Evolutionary conservation across 2,888 invertebrate genomes (phyloP), one percentile per base, ranked within the genome.

Genomic region (Harpagoxenus sublaevis): DNA sequence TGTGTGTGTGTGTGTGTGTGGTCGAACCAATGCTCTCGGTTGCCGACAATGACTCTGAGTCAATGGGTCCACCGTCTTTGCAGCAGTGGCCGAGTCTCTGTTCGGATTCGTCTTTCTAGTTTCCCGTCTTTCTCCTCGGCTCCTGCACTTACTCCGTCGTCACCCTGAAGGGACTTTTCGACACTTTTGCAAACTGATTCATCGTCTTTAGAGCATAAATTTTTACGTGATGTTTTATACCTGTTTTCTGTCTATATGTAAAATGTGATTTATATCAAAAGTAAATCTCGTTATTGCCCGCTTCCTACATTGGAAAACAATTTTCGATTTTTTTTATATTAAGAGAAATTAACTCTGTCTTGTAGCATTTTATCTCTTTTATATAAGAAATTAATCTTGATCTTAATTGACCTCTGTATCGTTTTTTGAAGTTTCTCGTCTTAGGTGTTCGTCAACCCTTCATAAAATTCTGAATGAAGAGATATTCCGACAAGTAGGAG

Each of bases 1-100:
- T 51, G 8, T n/a, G 10, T n/a, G 18, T 8, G 81, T 12, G 51
- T 3, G 45, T 55, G 45, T 2, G 62, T 42, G 63, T 31, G 63
- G 28, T 45, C 48, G 83, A 77, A 83, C 60, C 75, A 60, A 15
- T 39, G 28, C n/a, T 39, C n/a, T 39, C 31, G 66, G 55, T 55
- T 48, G 73, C 84, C 79, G 82, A 84, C 85, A 65, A 85, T 84
- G 65, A 81, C 66, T 73, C 6, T 31, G 81, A 87, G 84, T 89
- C 89, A 86, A 89, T 87, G 83, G 75, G 65, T 8, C 71, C 12
- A 66, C 62, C 82, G 84, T 84, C 82, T 74, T 78, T 42, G 42
- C 66, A n/a, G 42, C 66, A n/a, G 31, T 5, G 51, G 63, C 23
- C 9, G 63, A 77, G 18, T 10, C 51, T 51, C 39, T 6, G 23